Evolutionary conservation across 2,888 invertebrate species (phyloP), one percentile per base, ranked within the genome.

Genomic region (Hirtodrosophila confusa): DNA sequence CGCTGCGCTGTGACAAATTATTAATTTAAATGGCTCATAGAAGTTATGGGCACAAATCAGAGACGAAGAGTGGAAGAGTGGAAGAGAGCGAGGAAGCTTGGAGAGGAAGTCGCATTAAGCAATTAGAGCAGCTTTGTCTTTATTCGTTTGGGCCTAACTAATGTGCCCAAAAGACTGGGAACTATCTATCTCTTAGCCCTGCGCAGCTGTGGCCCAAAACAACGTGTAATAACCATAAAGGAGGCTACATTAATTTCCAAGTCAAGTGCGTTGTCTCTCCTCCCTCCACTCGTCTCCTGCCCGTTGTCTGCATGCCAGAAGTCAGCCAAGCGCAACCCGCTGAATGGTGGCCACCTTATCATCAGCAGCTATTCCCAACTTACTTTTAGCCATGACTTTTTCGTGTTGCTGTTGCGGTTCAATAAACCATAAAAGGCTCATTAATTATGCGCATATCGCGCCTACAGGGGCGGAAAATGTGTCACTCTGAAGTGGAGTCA

Each of bases 391-490:
- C 88, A 78, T 72, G 78, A 70, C 71, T 80, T 75, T 74, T 78
- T 70, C 68, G 63, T 76, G 80, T 68, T 71, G 54, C 51, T 39
- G 57, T 76, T 88, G 85, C 80, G 89, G 89, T 89, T 90, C 89
- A 90, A 90, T 90, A 90, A 90, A 90, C 89, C 90, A 90, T 90
- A 90, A 90, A 90, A 88, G 82, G 80, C 89, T 90, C 89, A 90
- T 90, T 90, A 90, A 90, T 90, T 90, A 90, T 90, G 90, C 89
- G 86, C 90, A 85, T 90, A 90, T 89, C 85, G 89, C 84, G 88
- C 83, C 83, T 86, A 75, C 82, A 82, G 88, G 87, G 72, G 64
- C 88, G 82, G 88, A 82, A 82, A 87, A 82, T 87, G 86, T 82
- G 82, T 82, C 82, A 87, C 80, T 72, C 48, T 57, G 40, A 43